Conservation (phyloP, 2,113 vertebrate genomes). For the Agapornis roseicollis region DNA sequence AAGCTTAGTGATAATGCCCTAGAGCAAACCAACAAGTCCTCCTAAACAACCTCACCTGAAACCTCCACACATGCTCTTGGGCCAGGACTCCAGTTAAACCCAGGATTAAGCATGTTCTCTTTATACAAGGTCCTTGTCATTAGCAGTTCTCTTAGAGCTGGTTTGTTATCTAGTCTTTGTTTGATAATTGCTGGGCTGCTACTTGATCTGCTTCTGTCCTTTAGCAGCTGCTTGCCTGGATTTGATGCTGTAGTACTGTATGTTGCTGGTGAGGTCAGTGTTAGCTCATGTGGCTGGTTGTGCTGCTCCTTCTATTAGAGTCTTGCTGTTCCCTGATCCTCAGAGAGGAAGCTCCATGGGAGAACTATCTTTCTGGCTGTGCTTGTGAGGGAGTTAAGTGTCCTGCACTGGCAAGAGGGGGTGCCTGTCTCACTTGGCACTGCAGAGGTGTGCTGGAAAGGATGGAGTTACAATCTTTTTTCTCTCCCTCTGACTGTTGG, state of each 20-base stretch:
- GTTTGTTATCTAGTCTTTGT: rapidly evolving
- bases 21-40: background rate
- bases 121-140: background rate
- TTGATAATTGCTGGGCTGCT: background rate
- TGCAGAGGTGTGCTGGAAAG: background rate
- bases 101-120: rapidly evolving
- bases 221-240: rapidly evolving
- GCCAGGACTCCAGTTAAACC: background rate
- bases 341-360: background rate
- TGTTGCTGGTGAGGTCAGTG: background rate
- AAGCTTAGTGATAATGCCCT: background rate
- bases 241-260: background rate
- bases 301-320: rapidly evolving
- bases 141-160: rapidly evolving
- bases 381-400: background rate
- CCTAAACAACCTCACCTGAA: background rate
- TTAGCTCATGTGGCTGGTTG: background rate
- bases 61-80: background rate
- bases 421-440: background rate
- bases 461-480: background rate
- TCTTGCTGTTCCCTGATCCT: background rate
- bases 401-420: background rate
- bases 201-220: rapidly evolving
- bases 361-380: background rate
- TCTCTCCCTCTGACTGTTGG: background rate